Evolutionary conservation across 2,797 vertebrate species (phyloP).

Genomic region (Rhinogobio ventralis): DNA sequence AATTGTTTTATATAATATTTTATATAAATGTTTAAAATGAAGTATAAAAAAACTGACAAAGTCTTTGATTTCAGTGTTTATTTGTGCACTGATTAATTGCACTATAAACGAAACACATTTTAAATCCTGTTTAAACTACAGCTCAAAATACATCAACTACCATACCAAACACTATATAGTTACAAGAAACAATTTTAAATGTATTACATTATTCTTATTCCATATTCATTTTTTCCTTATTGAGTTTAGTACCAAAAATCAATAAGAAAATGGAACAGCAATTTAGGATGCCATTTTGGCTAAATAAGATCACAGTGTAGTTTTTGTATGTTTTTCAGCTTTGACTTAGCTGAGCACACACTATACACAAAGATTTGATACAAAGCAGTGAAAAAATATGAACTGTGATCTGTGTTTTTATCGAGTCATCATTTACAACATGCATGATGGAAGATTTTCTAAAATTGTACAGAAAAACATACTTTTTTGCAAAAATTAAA

Average conservation of each 20-base stretch:
- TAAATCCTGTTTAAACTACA: conserved; percentile 15
- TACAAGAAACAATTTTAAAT: neutral
- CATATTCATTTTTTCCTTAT: neutral
- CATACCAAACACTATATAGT: neutral
- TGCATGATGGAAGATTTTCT: conserved; percentile 1
- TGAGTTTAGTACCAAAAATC: conserved; percentile 8
- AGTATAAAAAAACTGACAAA: neutral
- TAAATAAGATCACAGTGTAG: conserved; percentile 56
- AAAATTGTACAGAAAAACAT: conserved; percentile 16
- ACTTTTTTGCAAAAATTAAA: conserved; percentile 20
- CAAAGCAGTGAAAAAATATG: conserved; percentile 55
- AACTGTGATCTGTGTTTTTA: neutral
- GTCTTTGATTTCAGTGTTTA: conserved; percentile 3
- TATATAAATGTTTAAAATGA: neutral
- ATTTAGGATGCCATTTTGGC: conserved; percentile 45
- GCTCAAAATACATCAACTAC: neutral
- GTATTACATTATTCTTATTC: neutral
- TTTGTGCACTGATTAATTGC: neutral
- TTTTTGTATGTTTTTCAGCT: conserved; percentile 39
- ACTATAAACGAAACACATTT: conserved; percentile 21
- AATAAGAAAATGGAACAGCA: conserved; percentile 41
- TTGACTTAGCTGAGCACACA: conserved; percentile 60
- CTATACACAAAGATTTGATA: conserved; percentile 67
- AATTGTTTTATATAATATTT: neutral
- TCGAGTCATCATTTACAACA: neutral